These are phyloP conservation scores for Drosophila dunni DNA, from an alignment of 1,140 invertebrate genomes.

Conservation along the genomic window DNA sequence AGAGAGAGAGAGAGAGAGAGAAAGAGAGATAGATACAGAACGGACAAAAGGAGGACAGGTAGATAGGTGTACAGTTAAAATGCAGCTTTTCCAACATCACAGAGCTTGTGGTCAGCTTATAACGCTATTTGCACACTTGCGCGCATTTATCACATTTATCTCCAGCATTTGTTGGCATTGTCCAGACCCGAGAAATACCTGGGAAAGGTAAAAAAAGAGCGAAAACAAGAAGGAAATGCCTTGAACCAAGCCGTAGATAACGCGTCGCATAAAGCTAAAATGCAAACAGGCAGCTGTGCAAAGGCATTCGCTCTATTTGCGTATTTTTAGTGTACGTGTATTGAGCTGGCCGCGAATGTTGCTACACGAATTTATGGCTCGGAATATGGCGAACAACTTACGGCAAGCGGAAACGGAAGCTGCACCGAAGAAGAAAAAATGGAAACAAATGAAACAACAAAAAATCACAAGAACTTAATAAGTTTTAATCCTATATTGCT, in stretches of 20 bases:
- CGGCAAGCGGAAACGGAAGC: constrained; percentile 12
- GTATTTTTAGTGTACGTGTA: constrained; percentile 66
- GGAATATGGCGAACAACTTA: not conserved
- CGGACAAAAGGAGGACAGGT: not conserved
- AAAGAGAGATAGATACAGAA: constrained; percentile 10
- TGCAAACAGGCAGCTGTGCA: constrained; percentile 76
- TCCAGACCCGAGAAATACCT: constrained; percentile 16
- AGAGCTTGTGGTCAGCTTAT: constrained; percentile 75
- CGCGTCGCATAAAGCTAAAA: constrained; percentile 66
- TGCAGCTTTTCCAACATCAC: constrained; percentile 43
- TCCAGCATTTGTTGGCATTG: constrained; percentile 49
- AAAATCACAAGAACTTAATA: constrained; percentile 63
- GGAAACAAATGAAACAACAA: constrained; percentile 22
- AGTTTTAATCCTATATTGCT: constrained; percentile 78
- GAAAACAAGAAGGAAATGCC: constrained; percentile 36
- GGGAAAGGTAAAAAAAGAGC: not conserved
- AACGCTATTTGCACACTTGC: constrained; percentile 71
- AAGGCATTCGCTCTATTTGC: constrained; percentile 61
- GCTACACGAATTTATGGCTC: constrained; percentile 66
- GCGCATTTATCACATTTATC: constrained; percentile 80
- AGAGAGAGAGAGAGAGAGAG: not conserved
- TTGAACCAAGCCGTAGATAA: constrained; percentile 62
- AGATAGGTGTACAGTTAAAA: constrained; percentile 13
- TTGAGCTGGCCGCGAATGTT: constrained; percentile 29
- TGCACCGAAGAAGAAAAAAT: constrained; percentile 17